phyloP scores from a whole-genome alignment of 2,888 invertebrate genomes.

The Eupeodes latifasciatus region DNA sequence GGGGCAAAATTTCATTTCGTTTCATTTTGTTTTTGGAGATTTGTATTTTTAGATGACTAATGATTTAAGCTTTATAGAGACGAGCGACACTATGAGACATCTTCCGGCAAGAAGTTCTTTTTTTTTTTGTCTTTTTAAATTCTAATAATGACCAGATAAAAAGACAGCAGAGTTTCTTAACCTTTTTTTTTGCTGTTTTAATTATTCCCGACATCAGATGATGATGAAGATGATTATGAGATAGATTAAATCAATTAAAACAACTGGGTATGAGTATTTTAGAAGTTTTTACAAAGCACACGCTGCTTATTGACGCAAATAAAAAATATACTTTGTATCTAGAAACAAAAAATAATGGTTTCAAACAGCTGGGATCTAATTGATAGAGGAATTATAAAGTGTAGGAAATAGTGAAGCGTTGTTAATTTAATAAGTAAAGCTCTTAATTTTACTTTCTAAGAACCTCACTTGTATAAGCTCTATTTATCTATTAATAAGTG shows the following conservation, averaged over 20 bases:
- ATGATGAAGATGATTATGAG: conserved; percentile 23
- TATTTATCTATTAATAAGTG: background rate
- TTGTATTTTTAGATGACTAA: conserved; percentile 71
- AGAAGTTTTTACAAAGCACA: conserved; percentile 21
- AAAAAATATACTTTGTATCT: background rate
- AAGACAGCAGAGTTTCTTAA: conserved; percentile 22
- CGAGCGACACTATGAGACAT: conserved; percentile 35
- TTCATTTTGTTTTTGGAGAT: conserved; percentile 18
- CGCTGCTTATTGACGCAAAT: conserved; percentile 40
- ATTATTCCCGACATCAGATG: conserved; percentile 41
- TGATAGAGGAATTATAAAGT: conserved; percentile 9
- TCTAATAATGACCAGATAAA: conserved; percentile 11
- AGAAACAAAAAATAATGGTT: background rate
- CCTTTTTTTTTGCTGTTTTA: conserved; percentile 38
- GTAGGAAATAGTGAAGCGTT: conserved; percentile 18
- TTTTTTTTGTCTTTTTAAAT: background rate
- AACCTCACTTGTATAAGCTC: background rate
- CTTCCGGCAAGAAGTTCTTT: conserved; percentile 59
- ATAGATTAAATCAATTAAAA: conserved; percentile 57
- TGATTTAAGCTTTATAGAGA: conserved; percentile 40
- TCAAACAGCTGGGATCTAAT: conserved; percentile 25
- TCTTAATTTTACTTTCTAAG: conserved; percentile 2
- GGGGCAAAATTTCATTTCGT: conserved; percentile 28
- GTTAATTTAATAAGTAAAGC: conserved; percentile 21
- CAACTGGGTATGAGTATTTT: conserved; percentile 19